phyloP scores from a whole-genome alignment of 2,888 invertebrate genomes.

The Sminthurides aquaticus region DNA sequence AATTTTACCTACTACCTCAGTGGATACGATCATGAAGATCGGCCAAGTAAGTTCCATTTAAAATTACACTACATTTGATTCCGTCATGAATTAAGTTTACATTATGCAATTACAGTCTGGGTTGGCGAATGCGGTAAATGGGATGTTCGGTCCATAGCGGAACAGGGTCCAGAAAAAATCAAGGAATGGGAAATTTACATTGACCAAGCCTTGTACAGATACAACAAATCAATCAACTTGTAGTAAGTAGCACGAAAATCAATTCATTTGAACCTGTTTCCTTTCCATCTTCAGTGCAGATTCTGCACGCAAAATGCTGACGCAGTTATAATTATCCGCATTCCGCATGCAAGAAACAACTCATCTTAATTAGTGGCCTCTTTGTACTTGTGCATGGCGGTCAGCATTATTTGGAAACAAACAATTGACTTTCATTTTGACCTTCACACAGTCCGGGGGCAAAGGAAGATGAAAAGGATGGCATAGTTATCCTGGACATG shows the following conservation, averaged over 20 bases:
- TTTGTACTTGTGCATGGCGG: too few species aligned
- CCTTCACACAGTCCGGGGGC: not conserved
- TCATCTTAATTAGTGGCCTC: too few species aligned
- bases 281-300: too few species aligned
- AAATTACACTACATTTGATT: too few species aligned
- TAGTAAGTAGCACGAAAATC: too few species aligned
- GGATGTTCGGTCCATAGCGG: not conserved
- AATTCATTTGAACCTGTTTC: too few species aligned
- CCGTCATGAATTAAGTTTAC: too few species aligned
- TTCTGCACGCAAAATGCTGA: too few species aligned
- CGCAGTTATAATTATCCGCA: too few species aligned
- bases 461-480: not conserved
- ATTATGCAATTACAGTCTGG: not conserved
- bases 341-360: too few species aligned
- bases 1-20: not conserved
- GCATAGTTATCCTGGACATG: constrained; percentile 7
- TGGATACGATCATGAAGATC: not conserved
- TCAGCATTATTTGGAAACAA: too few species aligned
- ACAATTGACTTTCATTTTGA: too few species aligned
- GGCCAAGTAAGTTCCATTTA: not conserved
- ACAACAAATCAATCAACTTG: not conserved
- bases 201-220: not conserved
- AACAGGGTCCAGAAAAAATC: not conserved
- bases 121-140: not conserved
- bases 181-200: not conserved